Evolutionary conservation across 1,140 invertebrate species (phyloP).

Genomic region (Zaprionus tsacasi): DNA sequence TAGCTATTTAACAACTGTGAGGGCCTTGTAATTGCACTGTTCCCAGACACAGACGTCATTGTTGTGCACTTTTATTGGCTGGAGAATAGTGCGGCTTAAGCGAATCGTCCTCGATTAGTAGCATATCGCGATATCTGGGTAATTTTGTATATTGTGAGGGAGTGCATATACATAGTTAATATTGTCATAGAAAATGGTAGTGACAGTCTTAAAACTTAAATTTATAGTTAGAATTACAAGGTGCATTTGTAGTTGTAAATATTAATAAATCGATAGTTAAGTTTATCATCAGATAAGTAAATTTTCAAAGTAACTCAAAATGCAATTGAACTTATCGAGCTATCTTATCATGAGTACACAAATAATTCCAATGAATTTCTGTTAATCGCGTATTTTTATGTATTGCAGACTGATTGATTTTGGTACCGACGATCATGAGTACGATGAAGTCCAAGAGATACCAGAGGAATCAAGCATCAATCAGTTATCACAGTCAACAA

Average conservation of each 20-base stretch:
- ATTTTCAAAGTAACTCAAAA: not conserved
- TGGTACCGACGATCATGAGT: constrained; percentile 81
- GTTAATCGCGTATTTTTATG: not conserved
- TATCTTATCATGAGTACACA: not conserved
- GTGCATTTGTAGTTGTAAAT: too few relatives aligned
- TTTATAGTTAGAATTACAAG: not conserved
- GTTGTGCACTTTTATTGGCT: constrained; percentile 16
- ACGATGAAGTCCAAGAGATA: constrained; percentile 81
- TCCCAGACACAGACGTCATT: constrained; percentile 11
- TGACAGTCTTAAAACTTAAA: not conserved
- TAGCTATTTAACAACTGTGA: not conserved
- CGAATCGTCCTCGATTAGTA: not conserved
- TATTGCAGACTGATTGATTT: constrained; percentile 75
- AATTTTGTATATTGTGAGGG: too few relatives aligned
- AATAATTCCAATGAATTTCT: constrained; percentile 3
- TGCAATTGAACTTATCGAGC: not conserved
- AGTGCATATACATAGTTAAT: too few relatives aligned
- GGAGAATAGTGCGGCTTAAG: not conserved
- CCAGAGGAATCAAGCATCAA: constrained; percentile 73
- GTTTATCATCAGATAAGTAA: not conserved
- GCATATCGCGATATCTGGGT: not conserved
- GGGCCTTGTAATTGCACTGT: constrained; percentile 21
- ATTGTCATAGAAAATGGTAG: too few relatives aligned
- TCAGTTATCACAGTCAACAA: constrained; percentile 61
- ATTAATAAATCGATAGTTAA: not conserved